Percentiles rank a stretch among this genome's conserved stretches.
phyloP scores from a whole-genome alignment of 2,113 vertebrate genomes.

The Copsychus sechellarum region DNA sequence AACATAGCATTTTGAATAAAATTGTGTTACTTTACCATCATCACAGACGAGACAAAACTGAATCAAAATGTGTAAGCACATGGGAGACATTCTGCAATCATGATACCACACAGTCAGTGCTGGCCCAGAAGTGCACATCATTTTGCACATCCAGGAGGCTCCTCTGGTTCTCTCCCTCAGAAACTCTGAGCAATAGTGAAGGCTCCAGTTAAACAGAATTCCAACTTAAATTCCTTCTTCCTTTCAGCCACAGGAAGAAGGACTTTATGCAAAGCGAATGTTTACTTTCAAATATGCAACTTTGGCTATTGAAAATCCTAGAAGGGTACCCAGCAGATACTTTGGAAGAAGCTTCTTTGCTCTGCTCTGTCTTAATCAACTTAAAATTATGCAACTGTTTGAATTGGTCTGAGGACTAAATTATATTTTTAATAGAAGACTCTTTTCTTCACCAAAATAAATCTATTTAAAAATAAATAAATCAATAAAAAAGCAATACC shows the following conservation, averaged over 20 bases:
- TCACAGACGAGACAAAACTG: not conserved
- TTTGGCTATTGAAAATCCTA: not conserved
- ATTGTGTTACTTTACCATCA: not conserved
- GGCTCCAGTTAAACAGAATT: not conserved
- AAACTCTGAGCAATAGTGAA: not conserved
- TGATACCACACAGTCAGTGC: not conserved
- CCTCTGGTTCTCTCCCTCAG: not conserved
- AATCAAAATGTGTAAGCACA: not conserved
- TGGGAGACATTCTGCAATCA: not conserved
- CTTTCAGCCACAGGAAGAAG: not conserved
- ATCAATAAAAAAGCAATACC: not conserved
- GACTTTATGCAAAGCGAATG: not conserved
- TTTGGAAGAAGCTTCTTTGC: not conserved
- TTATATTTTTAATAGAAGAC: not conserved
- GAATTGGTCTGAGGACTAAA: not conserved
- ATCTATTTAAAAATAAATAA: not conserved
- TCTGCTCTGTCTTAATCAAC: not conserved
- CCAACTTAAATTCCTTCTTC: not conserved
- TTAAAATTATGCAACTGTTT: not conserved
- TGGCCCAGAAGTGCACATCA: not conserved
- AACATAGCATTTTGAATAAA: not conserved
- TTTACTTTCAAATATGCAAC: not conserved
- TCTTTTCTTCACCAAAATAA: not conserved
- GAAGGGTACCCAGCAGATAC: not conserved
- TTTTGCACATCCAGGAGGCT: not conserved